Base-by-base conservation (phyloP, 1,140 invertebrate genomes). In the Diabrotica undecimpunctata region DNA sequence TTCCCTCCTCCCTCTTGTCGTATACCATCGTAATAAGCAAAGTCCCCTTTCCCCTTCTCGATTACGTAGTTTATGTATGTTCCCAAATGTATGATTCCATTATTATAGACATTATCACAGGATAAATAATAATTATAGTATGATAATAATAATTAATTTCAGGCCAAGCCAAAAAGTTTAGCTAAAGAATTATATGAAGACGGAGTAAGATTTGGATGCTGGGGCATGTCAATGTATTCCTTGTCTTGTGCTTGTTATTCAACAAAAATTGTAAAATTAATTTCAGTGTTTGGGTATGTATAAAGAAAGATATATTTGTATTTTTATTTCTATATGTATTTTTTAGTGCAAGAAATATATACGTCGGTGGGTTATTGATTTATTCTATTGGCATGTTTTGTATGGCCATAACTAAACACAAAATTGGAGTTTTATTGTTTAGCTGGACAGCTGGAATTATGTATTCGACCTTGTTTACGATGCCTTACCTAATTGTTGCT, bases 401-500 rank as follows among this genome's bases (percentile, higher is more conserved):
- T 56, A 93, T 98, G 89, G 94, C 93, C 0, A 65, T 91, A 5
- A 85, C 87, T 0, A 86, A 90, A 54, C 87, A 91, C 66, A 89
- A 86, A 64, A 81, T 86, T 14, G 91, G 90, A n/a, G 93, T 95
- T 0, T 88, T 96, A 51, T 71, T 95, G 6, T 94, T 95, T 73
- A 95, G 93, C 50, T 92, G 91, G 86, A 90, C 92, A 0, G 93
- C 94, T 5, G 96, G 96, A 0, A 88, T 98, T 36, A 96, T 97
- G 94, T 98, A 98, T 79, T 95, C 95, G 0, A 98, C 96, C 0
- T 82, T 98, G 9, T 98, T 98, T 78, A 98, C 95, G 3, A 96
- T 98, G 93, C 96, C 96, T 2, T 98, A 97, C 77, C 80, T 98
- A 10, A 81, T 98, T 13, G 87, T 98, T 8, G 95, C 96, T 2